phyloP scores from a whole-genome alignment of 2,888 invertebrate species.

The Dichetophora obliterata region DNA sequence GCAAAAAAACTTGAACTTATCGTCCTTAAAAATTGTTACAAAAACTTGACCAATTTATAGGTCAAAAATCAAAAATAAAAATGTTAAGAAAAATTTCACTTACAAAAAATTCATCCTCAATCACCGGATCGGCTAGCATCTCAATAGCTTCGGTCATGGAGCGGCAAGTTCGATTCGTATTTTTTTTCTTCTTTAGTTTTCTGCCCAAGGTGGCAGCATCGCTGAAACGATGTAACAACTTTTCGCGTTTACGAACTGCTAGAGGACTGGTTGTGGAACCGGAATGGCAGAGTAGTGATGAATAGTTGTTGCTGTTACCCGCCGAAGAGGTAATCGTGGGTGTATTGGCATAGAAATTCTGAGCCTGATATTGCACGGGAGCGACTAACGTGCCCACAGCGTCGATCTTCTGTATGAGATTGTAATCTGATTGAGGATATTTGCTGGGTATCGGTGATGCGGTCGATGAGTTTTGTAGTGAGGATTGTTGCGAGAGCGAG shows the following conservation, averaged over 20 bases:
- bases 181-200: constrained; percentile 68
- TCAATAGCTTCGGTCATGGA: constrained; percentile 70
- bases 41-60: no score
- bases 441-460: constrained; percentile 61
- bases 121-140: constrained; percentile 70
- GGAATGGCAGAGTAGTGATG: constrained; percentile 65
- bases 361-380: constrained; percentile 61
- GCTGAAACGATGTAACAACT: constrained; percentile 68
- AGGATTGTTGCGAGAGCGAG: constrained; percentile 58
- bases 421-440: constrained; percentile 66
- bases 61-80: background rate
- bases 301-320: constrained; percentile 55
- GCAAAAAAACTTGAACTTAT: no score
- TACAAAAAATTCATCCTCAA: constrained; percentile 70
- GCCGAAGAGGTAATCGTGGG: constrained; percentile 52
- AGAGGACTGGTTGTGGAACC: constrained; percentile 65
- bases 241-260: constrained; percentile 67
- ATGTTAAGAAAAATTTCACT: constrained; percentile 55
- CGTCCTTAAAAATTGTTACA: no score
- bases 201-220: constrained; percentile 70
- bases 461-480: constrained; percentile 55
- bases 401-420: constrained; percentile 67
- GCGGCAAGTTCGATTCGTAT: constrained; percentile 67
- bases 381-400: constrained; percentile 61
- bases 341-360: constrained; percentile 65